phyloP scores from a whole-genome alignment of 2,797 vertebrate genomes.

The Paedocypris micromegethes region DNA sequence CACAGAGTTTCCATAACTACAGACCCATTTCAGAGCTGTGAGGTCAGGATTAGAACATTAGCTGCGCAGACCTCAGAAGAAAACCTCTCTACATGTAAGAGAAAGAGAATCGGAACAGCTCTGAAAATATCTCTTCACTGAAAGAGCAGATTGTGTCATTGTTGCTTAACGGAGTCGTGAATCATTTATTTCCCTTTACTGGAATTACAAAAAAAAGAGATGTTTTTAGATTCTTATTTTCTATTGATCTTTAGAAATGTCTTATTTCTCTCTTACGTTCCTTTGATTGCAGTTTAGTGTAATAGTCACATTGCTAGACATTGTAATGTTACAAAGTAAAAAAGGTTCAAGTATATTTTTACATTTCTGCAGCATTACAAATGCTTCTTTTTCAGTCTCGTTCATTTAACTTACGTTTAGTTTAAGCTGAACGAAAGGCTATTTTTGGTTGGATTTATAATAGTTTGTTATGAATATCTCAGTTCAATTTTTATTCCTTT shows the following conservation, averaged over 20 bases:
- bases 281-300: too few species aligned
- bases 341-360: too few species aligned
- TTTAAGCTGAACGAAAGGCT: too few species aligned
- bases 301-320: too few species aligned
- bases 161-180: not conserved
- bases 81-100: constrained; percentile 4
- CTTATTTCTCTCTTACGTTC: too few species aligned
- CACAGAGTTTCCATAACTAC: constrained; percentile 39
- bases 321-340: too few species aligned
- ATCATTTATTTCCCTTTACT: not conserved
- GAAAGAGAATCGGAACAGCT: constrained; percentile 3
- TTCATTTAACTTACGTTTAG: too few species aligned
- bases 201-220: not conserved
- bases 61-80: not conserved
- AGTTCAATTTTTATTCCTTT: too few species aligned
- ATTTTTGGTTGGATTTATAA: too few species aligned
- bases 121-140: not conserved
- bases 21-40: constrained; percentile 16
- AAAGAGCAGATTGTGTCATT: not conserved
- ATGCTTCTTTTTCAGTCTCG: too few species aligned
- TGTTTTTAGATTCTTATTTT: not conserved
- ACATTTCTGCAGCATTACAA: too few species aligned
- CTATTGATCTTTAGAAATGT: not conserved
- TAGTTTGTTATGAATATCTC: too few species aligned
- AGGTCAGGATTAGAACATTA: constrained; percentile 32